Conservation (phyloP, 2,113 vertebrate genomes). For the Pseudopipra pipra region DNA sequence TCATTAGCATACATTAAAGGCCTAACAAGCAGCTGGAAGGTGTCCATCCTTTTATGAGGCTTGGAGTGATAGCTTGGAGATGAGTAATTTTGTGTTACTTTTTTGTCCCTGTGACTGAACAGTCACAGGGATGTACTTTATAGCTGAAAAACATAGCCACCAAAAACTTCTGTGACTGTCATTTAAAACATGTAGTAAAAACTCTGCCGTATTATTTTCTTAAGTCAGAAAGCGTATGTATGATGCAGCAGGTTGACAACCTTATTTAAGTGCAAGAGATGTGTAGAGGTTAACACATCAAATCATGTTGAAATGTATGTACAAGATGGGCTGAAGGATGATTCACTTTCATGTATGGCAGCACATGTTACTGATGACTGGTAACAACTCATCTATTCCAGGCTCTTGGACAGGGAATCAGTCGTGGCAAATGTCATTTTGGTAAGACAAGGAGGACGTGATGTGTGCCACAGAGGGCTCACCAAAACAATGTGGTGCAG, state of each 20-base stretch:
- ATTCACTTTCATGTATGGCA: background rate
- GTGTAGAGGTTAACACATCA: background rate
- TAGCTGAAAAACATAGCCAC: background rate
- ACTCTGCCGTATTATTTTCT: background rate
- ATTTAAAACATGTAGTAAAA: background rate
- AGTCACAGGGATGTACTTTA: background rate
- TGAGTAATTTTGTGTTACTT: background rate
- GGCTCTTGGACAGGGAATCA: background rate
- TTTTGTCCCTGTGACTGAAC: background rate
- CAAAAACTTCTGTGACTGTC: background rate
- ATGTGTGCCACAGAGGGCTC: background rate
- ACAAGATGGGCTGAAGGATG: background rate
- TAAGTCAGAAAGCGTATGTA: background rate
- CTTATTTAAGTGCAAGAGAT: background rate
- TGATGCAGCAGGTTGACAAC: background rate
- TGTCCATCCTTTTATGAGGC: background rate
- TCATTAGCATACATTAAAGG: background rate
- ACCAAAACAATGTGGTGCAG: rapidly evolving
- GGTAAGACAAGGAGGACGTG: background rate
- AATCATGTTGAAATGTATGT: background rate
- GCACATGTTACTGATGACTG: background rate
- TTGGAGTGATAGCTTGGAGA: background rate
- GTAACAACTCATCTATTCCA: background rate
- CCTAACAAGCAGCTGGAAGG: background rate
- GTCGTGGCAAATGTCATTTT: background rate